Evolutionary conservation across 1,140 invertebrate species (phyloP).

Genomic region (Hylaeus volcanicus): DNA sequence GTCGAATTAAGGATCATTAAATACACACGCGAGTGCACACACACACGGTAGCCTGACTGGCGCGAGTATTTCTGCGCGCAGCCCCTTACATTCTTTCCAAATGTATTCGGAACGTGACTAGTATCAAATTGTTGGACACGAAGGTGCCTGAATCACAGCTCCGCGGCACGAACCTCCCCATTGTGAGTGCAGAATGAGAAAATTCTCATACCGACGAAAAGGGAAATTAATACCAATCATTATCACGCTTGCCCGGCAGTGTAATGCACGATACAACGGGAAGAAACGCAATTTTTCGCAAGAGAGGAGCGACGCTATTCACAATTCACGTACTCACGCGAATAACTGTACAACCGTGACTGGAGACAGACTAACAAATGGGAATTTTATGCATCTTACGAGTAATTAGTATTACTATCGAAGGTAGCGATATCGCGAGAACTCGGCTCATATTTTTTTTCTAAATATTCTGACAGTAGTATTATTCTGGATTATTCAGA

Average conservation of each 20-base stretch:
- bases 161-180: slow-evolving; percentile 58
- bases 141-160: slow-evolving; percentile 68
- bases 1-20: slow-evolving; percentile 26
- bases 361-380: background rate
- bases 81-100: slow-evolving; percentile 61
- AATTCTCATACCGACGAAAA: slow-evolving; percentile 25
- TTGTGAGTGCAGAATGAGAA: slow-evolving; percentile 54
- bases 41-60: slow-evolving; percentile 3
- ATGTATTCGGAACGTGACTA: slow-evolving; percentile 71
- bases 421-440: too few relatives aligned
- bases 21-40: background rate
- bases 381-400: background rate
- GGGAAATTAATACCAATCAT: slow-evolving; percentile 62
- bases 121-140: slow-evolving; percentile 71
- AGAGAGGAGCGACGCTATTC: background rate
- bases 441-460: too few relatives aligned
- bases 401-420: too few relatives aligned
- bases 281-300: slow-evolving; percentile 12
- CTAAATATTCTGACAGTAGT: too few relatives aligned
- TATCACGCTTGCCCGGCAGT: slow-evolving; percentile 25
- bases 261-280: background rate
- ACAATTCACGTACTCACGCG: background rate
- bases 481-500: too few relatives aligned
- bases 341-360: slow-evolving; percentile 1
- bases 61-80: slow-evolving; percentile 44